Conservation (phyloP, 2,113 vertebrate species). For the Monopterus albus region DNA sequence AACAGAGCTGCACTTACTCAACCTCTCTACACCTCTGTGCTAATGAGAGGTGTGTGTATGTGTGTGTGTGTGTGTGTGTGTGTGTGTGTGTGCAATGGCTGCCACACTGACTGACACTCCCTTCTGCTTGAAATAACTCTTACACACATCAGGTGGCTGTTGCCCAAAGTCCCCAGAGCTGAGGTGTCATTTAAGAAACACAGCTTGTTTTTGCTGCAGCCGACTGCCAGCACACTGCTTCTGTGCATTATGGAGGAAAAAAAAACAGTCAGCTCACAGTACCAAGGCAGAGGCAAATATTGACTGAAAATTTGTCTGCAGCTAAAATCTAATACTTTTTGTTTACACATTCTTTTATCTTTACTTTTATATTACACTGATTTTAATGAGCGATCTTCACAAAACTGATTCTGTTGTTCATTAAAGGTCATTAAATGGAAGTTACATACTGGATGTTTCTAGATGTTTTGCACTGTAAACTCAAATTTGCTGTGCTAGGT, state of each 20-base stretch:
- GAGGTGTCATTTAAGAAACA: constrained; percentile 72
- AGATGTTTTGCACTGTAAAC: constrained; percentile 2
- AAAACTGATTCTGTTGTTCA: neutral
- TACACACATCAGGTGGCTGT: constrained; percentile 66
- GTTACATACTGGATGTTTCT: neutral
- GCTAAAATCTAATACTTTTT: neutral
- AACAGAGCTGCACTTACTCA: constrained; percentile 61
- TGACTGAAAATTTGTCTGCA: constrained; percentile 9
- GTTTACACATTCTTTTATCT: neutral
- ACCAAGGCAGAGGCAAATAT: neutral
- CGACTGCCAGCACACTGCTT: constrained; percentile 28
- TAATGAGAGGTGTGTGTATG: constrained; percentile 72
- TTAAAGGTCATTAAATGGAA: no score
- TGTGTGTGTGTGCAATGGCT: constrained; percentile 40
- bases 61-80: constrained; percentile 38
- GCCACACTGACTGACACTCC: constrained; percentile 67
- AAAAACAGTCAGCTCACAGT: constrained; percentile 1
- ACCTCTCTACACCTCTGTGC: constrained; percentile 55
- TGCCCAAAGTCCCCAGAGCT: constrained; percentile 57
- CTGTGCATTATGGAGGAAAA: constrained; percentile 22
- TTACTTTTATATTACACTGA: neutral
- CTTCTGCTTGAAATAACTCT: constrained; percentile 74
- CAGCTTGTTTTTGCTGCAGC: constrained; percentile 56
- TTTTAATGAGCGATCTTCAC: neutral
- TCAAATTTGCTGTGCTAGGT: neutral